Conservation (phyloP, 2,888 invertebrate genomes). For the Hypselothyrea guttata region DNA sequence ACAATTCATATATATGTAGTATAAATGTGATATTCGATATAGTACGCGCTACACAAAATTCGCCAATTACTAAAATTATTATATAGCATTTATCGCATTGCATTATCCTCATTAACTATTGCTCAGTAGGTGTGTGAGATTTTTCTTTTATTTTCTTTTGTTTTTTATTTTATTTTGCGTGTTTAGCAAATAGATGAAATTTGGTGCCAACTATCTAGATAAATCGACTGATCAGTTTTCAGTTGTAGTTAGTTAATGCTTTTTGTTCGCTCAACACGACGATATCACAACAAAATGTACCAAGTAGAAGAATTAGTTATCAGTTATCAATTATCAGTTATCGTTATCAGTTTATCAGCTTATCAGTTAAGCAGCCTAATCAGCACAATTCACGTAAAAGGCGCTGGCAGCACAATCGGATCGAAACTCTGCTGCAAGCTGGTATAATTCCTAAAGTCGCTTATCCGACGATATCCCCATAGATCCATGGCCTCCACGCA, state of each 20-base stretch:
- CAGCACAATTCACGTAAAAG: slow-evolving; percentile 80
- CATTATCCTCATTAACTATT: too few relatives aligned
- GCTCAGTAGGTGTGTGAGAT: too few relatives aligned
- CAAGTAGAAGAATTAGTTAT: slow-evolving; percentile 74
- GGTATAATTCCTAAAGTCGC: slow-evolving; percentile 84
- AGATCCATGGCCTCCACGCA: slow-evolving; percentile 91
- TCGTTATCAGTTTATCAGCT: too few relatives aligned
- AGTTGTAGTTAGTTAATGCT: slow-evolving; percentile 28
- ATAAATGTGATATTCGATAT: slow-evolving; percentile 71
- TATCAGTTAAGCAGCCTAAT: too few relatives aligned
- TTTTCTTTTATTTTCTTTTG: too few relatives aligned
- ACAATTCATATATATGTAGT: slow-evolving; percentile 18
- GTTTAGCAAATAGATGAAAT: slow-evolving; percentile 22
- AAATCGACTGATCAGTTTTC: slow-evolving; percentile 35
- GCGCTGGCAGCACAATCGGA: slow-evolving; percentile 83
- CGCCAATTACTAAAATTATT: slow-evolving; percentile 75
- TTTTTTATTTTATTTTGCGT: slow-evolving; percentile 59
- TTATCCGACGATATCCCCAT: slow-evolving; percentile 90
- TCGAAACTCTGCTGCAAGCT: slow-evolving; percentile 83
- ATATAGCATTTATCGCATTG: slow-evolving; percentile 32
- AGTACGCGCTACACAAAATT: slow-evolving; percentile 71
- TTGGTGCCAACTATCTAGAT: slow-evolving; percentile 43
- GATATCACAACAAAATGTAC: slow-evolving; percentile 77
- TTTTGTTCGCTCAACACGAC: slow-evolving; percentile 76
- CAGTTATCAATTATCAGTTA: slow-evolving; percentile 53